Percentiles rank a stretch among this genome's conserved stretches.
Conservation (phyloP, 2,888 invertebrate species). For the Sisyra terminalis region DNA sequence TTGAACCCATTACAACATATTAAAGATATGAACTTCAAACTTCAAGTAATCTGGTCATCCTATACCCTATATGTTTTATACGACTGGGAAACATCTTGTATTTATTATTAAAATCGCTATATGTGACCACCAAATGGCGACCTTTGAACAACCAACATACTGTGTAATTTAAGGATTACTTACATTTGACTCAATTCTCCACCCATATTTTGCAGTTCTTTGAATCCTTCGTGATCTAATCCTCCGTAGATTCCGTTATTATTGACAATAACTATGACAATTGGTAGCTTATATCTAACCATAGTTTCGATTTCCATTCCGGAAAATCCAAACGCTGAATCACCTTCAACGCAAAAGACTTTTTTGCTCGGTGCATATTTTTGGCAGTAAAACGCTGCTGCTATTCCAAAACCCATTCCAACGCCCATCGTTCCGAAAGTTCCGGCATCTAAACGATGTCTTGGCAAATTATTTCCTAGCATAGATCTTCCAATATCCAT, state of each 20-base stretch:
- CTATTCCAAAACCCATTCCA: conserved; percentile 80
- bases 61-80: too few species aligned
- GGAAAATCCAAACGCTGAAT: conserved; percentile 95
- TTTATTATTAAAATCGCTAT: too few species aligned
- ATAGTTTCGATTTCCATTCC: conserved; percentile 98
- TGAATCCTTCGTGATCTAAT: conserved; percentile 56
- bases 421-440: conserved; percentile 97
- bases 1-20: too few species aligned
- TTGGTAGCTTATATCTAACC: conserved; percentile 82
- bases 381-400: conserved; percentile 79
- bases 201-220: conserved; percentile 41
- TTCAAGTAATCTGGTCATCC: too few species aligned
- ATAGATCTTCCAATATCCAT: conserved; percentile 95
- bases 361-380: conserved; percentile 64
- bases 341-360: conserved; percentile 90
- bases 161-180: conserved; percentile 21
- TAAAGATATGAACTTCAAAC: too few species aligned
- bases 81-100: too few species aligned
- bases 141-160: too few species aligned
- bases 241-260: conserved; percentile 93
- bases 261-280: conserved; percentile 81
- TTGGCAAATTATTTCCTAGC: conserved; percentile 64
- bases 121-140: too few species aligned
- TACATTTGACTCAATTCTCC: conserved; percentile 64
- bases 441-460: conserved; percentile 87